Evolutionary conservation across 2,113 vertebrate species (phyloP).

Genomic region (Aplodontia rufa): DNA sequence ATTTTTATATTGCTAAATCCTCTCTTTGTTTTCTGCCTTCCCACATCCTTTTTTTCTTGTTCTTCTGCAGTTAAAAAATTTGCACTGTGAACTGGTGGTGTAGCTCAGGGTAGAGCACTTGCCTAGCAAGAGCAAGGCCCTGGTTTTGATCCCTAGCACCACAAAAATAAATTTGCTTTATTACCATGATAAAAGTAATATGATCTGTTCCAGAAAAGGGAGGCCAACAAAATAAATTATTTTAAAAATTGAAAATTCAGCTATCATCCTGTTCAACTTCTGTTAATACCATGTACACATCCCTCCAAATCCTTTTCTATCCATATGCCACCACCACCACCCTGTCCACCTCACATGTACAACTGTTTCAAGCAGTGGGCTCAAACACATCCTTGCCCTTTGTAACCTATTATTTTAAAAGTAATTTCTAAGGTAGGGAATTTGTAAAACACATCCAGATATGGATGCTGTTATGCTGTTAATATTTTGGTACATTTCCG

Average conservation of each 20-base stretch:
- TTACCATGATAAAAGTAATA: background rate
- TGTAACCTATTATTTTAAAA: background rate
- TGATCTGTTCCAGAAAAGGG: background rate
- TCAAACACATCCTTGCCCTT: background rate
- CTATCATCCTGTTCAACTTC: background rate
- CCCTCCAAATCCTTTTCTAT: background rate
- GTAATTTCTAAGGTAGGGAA: constrained; percentile 10
- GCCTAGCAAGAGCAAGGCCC: background rate
- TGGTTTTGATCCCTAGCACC: background rate
- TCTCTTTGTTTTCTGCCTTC: background rate
- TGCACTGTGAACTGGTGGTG: background rate
- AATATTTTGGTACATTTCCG: background rate
- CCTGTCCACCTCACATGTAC: background rate
- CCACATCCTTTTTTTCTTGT: background rate
- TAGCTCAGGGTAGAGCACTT: background rate
- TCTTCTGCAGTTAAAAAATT: background rate
- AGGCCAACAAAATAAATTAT: background rate
- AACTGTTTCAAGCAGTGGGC: background rate
- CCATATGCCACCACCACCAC: background rate
- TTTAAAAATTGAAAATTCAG: background rate
- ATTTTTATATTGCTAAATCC: background rate
- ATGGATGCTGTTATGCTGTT: background rate
- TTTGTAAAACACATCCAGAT: background rate
- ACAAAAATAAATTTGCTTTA: background rate
- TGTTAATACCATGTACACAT: background rate